These are phyloP conservation scores for chimpanzee (Pan troglodytes) DNA, from an alignment of 2,113 vertebrate genomes.

Conservation along the genomic window NHGRI_mPanTro3-v2.1_pri NC_072415.2:50822501-50823000, in stretches of 20 bases:
- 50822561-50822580: background rate
- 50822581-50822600: background rate
- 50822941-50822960: background rate
- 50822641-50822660: no score
- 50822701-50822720: background rate
- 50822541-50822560: background rate
- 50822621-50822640: background rate
- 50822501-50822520: background rate
- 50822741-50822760: background rate
- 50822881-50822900: background rate
- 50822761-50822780: background rate
- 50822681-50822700: background rate
- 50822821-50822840: background rate
- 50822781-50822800: background rate
- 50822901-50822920: background rate
- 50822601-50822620: background rate
- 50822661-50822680: background rate
- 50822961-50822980: background rate
- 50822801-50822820: background rate
- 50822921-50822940: background rate
- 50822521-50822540: background rate
- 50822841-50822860: background rate
- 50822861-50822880: background rate
- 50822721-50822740: background rate
- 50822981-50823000: background rate